Percentiles rank a stretch among this genome's conserved stretches.
These are phyloP conservation scores for Gnathonemus echidnorhynchus DNA, from an alignment of 2,113 vertebrate species.

Conservation along the genomic window DNA sequence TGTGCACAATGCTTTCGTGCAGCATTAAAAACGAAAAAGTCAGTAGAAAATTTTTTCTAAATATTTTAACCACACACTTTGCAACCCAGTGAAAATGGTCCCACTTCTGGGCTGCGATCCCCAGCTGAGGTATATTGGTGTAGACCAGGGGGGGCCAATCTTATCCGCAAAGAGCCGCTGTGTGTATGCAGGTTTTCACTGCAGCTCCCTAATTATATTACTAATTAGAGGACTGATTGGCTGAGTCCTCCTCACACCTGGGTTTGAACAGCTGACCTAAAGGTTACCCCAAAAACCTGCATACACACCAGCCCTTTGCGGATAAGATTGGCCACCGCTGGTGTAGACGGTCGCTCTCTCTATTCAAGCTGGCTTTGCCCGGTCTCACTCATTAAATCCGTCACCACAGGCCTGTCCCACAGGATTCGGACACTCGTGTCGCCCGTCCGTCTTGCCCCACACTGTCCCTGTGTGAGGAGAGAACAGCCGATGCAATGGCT, in stretches of 20 bases:
- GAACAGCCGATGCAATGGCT: not conserved
- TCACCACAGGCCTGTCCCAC: not conserved
- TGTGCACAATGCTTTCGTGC: not conserved
- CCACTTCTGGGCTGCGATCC: not conserved
- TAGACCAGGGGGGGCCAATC: not conserved
- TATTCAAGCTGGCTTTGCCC: not conserved
- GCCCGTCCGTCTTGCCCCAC: conserved; percentile 9
- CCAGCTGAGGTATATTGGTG: not conserved
- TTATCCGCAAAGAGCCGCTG: too few species aligned
- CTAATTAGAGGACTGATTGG: too few species aligned
- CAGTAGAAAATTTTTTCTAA: not conserved
- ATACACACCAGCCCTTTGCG: too few species aligned
- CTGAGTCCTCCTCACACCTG: too few species aligned
- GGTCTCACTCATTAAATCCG: conserved; percentile 24
- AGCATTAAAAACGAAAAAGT: not conserved
- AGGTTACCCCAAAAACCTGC: too few species aligned
- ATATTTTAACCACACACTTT: not conserved
- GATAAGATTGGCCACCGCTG: not conserved
- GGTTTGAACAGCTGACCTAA: too few species aligned
- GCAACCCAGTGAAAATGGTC: not conserved
- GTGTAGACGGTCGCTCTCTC: not conserved
- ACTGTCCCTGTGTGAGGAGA: conserved; percentile 6
- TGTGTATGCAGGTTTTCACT: too few species aligned
- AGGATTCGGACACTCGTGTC: conserved; percentile 15
- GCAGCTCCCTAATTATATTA: too few species aligned